A percentile compares a stretch with the other conserved stretches of the same genome.
Evolutionary conservation across 64 coral and sea anemone genomes (phyloP).

Genomic region (Stichodactyla mertensii): DNA sequence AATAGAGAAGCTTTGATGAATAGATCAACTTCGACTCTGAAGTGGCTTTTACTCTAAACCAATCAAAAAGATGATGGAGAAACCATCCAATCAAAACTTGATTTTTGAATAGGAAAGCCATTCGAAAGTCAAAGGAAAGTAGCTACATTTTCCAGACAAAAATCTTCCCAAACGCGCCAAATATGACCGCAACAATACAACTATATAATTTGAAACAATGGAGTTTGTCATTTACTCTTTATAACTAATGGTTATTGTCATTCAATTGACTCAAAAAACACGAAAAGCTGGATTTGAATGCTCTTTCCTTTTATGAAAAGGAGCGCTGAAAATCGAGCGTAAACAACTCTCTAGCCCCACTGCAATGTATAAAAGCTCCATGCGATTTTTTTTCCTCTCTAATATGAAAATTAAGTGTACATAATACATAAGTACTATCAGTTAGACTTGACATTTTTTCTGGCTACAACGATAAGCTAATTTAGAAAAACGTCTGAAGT

Average conservation of each 20-base stretch:
- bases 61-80: not conserved
- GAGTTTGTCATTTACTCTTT: not conserved
- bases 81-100: not conserved
- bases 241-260: too few relatives aligned
- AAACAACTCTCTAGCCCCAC: not conserved
- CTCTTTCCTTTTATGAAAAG: too few relatives aligned
- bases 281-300: too few relatives aligned
- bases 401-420: not conserved
- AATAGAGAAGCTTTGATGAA: not conserved
- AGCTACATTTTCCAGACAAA: not conserved
- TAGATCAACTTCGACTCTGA: not conserved
- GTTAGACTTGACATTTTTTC: not conserved
- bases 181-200: not conserved
- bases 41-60: not conserved
- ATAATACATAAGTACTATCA: not conserved
- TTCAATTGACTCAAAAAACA: too few relatives aligned
- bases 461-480: not conserved
- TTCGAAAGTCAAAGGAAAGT: not conserved
- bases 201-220: not conserved
- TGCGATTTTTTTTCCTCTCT: not conserved
- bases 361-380: not conserved
- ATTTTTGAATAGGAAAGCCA: not conserved
- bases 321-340: not conserved
- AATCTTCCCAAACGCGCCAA: not conserved
- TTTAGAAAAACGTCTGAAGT: not conserved